Conservation (phyloP, 1,140 invertebrate species). For the Melipona quadrifasciata region DNA sequence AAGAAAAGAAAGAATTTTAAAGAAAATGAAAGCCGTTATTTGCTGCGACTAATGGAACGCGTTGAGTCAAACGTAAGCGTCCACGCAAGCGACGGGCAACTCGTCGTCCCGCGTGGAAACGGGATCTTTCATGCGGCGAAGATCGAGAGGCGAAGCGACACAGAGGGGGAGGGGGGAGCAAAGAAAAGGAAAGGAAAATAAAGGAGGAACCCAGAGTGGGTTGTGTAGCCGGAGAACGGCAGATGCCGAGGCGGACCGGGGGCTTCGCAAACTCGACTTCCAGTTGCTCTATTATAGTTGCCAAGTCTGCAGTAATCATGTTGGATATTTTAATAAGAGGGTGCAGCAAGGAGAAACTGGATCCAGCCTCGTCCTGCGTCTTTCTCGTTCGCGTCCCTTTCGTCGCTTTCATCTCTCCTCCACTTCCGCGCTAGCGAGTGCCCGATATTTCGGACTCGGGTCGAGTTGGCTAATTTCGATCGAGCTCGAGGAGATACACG, state of each 20-base stretch:
- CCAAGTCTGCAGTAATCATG: constrained; percentile 78
- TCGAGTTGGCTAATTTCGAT: constrained; percentile 45
- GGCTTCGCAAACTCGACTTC: constrained; percentile 72
- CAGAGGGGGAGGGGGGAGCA: neutral
- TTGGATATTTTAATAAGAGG: constrained; percentile 81
- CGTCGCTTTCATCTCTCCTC: neutral
- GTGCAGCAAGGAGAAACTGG: constrained; percentile 71
- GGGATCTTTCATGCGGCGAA: neutral
- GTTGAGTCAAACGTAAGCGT: no score
- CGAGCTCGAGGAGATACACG: no score
- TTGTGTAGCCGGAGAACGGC: constrained; percentile 21
- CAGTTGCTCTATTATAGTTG: constrained; percentile 78
- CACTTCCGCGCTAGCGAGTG: no score
- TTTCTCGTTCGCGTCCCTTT: constrained; percentile 22
- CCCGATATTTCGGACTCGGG: constrained; percentile 36
- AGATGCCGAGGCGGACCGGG: constrained; percentile 31
- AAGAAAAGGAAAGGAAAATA: neutral
- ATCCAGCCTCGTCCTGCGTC: constrained; percentile 56
- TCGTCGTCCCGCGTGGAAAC: neutral
- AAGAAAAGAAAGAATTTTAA: no score
- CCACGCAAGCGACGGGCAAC: neutral
- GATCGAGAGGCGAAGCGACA: neutral
- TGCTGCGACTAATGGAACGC: no score
- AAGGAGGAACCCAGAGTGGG: neutral
- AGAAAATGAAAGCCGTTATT: no score